Evolutionary conservation across 53 echinoderm and acorn worm genomes (phyloP).

Genomic region (Luidia sarsii): DNA sequence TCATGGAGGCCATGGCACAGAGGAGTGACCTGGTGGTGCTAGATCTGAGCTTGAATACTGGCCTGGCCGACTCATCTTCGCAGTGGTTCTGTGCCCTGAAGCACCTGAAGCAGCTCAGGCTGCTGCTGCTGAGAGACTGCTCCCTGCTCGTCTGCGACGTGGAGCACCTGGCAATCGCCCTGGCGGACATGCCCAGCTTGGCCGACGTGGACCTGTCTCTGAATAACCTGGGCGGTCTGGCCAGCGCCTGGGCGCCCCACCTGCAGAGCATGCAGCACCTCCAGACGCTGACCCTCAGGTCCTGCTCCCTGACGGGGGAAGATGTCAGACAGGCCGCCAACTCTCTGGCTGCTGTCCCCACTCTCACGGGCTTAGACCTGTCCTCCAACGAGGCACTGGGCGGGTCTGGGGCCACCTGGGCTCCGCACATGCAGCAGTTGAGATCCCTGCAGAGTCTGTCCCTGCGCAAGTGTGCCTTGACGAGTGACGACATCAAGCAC

Average conservation of each 20-base stretch:
- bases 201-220: slow-evolving; percentile 4
- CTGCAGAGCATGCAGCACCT: slow-evolving; percentile 10
- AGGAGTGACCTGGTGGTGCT: slow-evolving; percentile 4
- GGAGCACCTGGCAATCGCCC: background rate
- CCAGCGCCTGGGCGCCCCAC: background rate
- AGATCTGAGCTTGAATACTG: background rate
- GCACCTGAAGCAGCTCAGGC: background rate
- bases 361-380: slow-evolving; percentile 2
- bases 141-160: background rate
- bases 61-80: background rate
- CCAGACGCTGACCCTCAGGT: slow-evolving; percentile 14
- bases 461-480: slow-evolving; percentile 16
- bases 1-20: background rate
- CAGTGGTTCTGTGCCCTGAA: slow-evolving; percentile 10
- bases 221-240: slow-evolving; percentile 1
- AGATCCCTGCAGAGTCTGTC: slow-evolving; percentile 10
- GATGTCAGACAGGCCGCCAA: background rate
- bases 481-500: slow-evolving; percentile 6
- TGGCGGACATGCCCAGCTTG: slow-evolving; percentile 2
- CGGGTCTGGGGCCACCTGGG: slow-evolving; percentile 17
- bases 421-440: slow-evolving; percentile 1
- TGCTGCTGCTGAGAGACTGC: slow-evolving; percentile 10
- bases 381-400: slow-evolving; percentile 24
- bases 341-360: slow-evolving; percentile 6
- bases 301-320: slow-evolving; percentile 33